Base-by-base conservation (phyloP, 2,888 invertebrate genomes). In the Osmoderma eremita region DNA sequence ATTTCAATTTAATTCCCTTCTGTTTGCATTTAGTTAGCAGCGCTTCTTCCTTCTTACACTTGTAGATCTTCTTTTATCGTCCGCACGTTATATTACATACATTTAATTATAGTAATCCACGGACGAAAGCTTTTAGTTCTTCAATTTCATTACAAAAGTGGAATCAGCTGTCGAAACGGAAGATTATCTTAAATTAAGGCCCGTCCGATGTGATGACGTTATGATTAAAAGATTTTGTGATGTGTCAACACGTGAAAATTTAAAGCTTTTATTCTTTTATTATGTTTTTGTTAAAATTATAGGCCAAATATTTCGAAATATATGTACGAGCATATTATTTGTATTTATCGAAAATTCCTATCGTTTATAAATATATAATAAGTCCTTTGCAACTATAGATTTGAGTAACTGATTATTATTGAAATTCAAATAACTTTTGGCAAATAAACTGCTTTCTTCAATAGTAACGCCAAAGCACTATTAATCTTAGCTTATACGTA, bases 81-180 rank as follows among this genome's bases (percentile, higher is more conserved):
- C 3, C 6, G 15, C 45, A 8, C 5, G 15, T 10, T 15, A 17
- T 45, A 17, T 45, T 17, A 17, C 45, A 45, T 18, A 15, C 45
- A 45, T 15, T 45, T 45, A 45, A 45, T 45, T 45, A 45, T 45
- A 45, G 45, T 45, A 45, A 45, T 45, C 18, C 15, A 45, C 18
- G 8, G 15, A 15, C 18, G 45, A n/a, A 45, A n/a, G 45, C 45
- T 45, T 45, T 45, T 18, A 18, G 45, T 45, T 17, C 45, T 45
- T 18, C 15, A 18, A 45, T 17, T 15, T 45, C 18, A 45, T 15
- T 45, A 45, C 45, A 45, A 15, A 45, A 45, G 45, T 45, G 15
- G 45, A 45, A 45, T 45, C 45, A 45, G 45, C 45, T 45, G 45
- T 15, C 45, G 17, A 45, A 45, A 45, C 15, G 45, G 15, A 15